Percentiles rank a stretch among this genome's conserved stretches.
phyloP scores from a whole-genome alignment of 1,140 invertebrate genomes.

The Aphelenchoides besseyi region DNA sequence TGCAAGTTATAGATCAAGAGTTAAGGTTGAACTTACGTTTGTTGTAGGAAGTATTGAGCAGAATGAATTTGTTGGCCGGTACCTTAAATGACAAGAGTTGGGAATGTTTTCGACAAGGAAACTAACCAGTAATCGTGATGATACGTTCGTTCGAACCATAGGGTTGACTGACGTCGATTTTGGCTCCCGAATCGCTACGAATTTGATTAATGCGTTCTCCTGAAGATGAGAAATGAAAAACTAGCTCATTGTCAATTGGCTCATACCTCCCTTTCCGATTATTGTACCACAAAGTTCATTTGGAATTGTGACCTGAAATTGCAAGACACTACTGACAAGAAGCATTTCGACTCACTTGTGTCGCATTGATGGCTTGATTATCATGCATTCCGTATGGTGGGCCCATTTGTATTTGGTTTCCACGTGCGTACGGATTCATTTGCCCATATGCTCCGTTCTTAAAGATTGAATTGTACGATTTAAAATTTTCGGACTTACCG shows the following conservation, averaged over 20 bases:
- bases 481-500: no score
- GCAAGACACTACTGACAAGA: background rate
- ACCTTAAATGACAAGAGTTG: background rate
- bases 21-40: slow-evolving; percentile 7
- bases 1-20: background rate
- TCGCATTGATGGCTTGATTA: slow-evolving; percentile 25
- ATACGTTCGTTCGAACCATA: slow-evolving; percentile 22
- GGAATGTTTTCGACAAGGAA: background rate
- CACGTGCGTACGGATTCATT: no score
- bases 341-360: slow-evolving; percentile 34
- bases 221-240: slow-evolving; percentile 8
- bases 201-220: slow-evolving; percentile 32
- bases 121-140: slow-evolving; percentile 25
- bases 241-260: background rate
- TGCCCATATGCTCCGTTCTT: no score
- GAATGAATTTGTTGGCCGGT: slow-evolving; percentile 24
- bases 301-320: slow-evolving; percentile 52
- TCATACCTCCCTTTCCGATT: slow-evolving; percentile 49
- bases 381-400: slow-evolving; percentile 21
- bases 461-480: no score
- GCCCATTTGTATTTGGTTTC: no score
- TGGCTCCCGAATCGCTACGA: slow-evolving; percentile 48
- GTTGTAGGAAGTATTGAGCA: slow-evolving; percentile 29
- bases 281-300: slow-evolving; percentile 53
- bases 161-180: slow-evolving; percentile 42